A percentile compares a stretch with the other conserved stretches of the same genome.
Evolutionary conservation across 2,113 vertebrate genomes (phyloP).

Genomic region (Caretta caretta): DNA sequence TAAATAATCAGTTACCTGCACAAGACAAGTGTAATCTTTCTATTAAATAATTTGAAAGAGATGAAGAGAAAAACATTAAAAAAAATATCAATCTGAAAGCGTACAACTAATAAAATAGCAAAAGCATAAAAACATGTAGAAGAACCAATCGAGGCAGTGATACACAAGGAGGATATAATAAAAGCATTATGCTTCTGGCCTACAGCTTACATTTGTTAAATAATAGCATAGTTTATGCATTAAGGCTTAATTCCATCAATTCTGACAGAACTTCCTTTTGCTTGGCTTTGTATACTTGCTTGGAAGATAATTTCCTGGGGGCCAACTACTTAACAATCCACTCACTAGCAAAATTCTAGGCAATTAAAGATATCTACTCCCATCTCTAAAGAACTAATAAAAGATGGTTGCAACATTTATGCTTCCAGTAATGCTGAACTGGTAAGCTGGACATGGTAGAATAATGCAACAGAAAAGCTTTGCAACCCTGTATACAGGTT

Average conservation of each 20-base stretch:
- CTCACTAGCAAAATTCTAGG: not conserved
- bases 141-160: accelerated
- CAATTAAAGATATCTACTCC: not conserved
- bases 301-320: not conserved
- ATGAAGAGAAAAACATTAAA: not conserved
- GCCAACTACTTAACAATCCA: not conserved
- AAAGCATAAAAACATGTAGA: not conserved
- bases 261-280: not conserved
- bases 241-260: not conserved
- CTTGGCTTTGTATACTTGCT: not conserved
- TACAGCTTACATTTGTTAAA: accelerated
- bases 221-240: not conserved
- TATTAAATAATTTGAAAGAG: not conserved
- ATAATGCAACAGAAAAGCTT: not conserved
- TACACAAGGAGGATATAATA: not conserved
- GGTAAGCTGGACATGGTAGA: not conserved
- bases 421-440: not conserved
- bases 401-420: not conserved
- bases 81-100: not conserved
- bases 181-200: not conserved
- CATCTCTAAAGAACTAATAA: not conserved
- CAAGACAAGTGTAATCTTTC: not conserved
- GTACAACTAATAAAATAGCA: not conserved
- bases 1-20: not conserved
- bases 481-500: not conserved